phyloP scores from a whole-genome alignment of 2,888 invertebrate genomes.

The Leptothorax acervorum region DNA sequence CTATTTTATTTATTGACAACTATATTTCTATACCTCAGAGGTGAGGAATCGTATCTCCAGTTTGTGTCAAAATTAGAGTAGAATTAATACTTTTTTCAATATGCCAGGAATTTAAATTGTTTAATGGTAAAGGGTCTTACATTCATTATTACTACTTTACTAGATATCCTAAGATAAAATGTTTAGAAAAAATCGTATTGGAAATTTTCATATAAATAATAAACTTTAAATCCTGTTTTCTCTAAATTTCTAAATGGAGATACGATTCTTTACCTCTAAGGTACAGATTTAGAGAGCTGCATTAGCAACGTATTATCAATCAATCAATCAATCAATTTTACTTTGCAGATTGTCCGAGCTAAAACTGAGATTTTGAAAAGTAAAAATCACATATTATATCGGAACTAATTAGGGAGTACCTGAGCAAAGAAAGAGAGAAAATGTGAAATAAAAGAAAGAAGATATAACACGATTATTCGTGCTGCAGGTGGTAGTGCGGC shows the following conservation, averaged over 20 bases:
- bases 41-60: too few relatives aligned
- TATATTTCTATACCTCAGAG: neutral
- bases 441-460: constrained; percentile 35
- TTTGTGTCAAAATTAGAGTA: too few relatives aligned
- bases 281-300: neutral
- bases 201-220: too few relatives aligned
- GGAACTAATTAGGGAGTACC: constrained; percentile 6
- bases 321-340: neutral
- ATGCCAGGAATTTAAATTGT: too few relatives aligned
- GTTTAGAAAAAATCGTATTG: too few relatives aligned
- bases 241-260: too few relatives aligned
- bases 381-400: constrained; percentile 9
- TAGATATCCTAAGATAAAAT: too few relatives aligned
- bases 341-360: neutral
- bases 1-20: neutral
- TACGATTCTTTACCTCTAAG: too few relatives aligned
- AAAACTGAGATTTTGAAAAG: neutral
- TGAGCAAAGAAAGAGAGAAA: neutral
- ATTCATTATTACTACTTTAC: too few relatives aligned
- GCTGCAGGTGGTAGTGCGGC: constrained; percentile 61
- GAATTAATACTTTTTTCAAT: too few relatives aligned
- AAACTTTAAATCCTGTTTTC: too few relatives aligned
- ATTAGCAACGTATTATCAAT: neutral
- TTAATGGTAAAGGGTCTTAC: too few relatives aligned
- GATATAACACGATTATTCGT: constrained; percentile 58